Base-by-base conservation (phyloP, 2,888 invertebrate genomes). In the Nomada flava region DNA sequence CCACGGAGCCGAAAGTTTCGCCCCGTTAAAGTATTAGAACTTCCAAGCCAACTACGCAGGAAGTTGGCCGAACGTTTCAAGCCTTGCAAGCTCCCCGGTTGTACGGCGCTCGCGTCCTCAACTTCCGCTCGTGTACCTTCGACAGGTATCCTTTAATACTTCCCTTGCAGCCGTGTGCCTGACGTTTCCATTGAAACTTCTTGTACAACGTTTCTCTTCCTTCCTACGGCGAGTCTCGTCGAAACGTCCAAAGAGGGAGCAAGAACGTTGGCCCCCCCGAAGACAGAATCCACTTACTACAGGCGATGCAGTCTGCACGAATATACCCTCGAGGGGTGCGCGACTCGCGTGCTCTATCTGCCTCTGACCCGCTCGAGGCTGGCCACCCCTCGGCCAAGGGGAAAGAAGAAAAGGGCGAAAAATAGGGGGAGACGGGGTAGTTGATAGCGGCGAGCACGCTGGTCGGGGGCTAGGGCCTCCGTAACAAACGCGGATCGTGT, bases 401-500 rank as follows among this genome's bases (percentile, higher is more conserved):
- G 79, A 64, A 57, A 26, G 63, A 68, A 73, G 82, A 72, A 65
- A 79, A 79, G 78, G 84, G 77, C 59, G 67, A 64, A 76, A 76
- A 72, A 79, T 59, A 44, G 23, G 68, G 47, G 53, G 53, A n/a
- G 2, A 13, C 50, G 20, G 65, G 71, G 64, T 75, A 84, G 80
- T 71, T 79, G 70, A 77, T 82, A 79, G 83, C 70, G 75, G 85
- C 70, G 76, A 63, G 78, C 68, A 72, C 69, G 85, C 86, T 72
- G 85, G 83, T 82, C 85, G 76, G 36, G 87, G 79, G 71, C 13
- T 15, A 47, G 87, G 89, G 89, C 88, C 86, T 82, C 85, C 87
- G 91, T 90, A 90, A 92, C 93, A 92, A 92, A 92, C 92, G 91
- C 90, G 89, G 88, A 88, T 92, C 92, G 90, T 93, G 91, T 92